A percentile compares a stretch with the other conserved stretches of the same genome.
phyloP scores from a whole-genome alignment of 2,113 vertebrate species.

The Rousettus leschenaultii region DNA sequence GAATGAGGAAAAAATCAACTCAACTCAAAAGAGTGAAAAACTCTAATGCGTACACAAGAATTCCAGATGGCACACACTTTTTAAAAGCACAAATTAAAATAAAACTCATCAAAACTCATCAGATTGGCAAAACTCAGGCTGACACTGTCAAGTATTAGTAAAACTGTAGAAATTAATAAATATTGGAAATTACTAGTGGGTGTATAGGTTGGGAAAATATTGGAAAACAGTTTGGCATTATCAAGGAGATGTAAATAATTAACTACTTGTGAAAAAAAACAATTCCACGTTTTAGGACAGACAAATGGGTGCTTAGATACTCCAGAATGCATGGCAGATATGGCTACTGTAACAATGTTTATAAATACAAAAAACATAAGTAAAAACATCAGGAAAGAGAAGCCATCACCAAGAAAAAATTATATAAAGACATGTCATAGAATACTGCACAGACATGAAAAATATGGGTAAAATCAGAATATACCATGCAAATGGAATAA shows the following conservation, averaged over 20 bases:
- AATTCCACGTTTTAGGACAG: background rate
- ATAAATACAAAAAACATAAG: background rate
- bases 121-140: background rate
- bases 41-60: background rate
- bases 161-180: background rate
- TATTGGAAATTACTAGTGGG: too few species aligned
- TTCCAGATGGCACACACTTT: background rate
- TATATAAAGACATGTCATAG: background rate
- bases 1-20: background rate
- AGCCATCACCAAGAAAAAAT: background rate
- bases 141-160: background rate
- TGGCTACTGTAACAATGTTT: background rate
- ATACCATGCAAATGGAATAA: background rate
- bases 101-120: background rate
- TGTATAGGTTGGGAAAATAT: background rate
- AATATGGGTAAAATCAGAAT: background rate
- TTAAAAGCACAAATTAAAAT: background rate
- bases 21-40: background rate
- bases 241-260: background rate
- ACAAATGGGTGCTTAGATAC: background rate
- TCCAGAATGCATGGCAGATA: background rate
- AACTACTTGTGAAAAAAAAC: background rate
- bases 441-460: background rate
- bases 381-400: background rate
- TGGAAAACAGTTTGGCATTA: background rate